These are phyloP conservation scores for Phrixothrix hirtus DNA, from an alignment of 2,888 invertebrate genomes.

Conservation along the genomic window DNA sequence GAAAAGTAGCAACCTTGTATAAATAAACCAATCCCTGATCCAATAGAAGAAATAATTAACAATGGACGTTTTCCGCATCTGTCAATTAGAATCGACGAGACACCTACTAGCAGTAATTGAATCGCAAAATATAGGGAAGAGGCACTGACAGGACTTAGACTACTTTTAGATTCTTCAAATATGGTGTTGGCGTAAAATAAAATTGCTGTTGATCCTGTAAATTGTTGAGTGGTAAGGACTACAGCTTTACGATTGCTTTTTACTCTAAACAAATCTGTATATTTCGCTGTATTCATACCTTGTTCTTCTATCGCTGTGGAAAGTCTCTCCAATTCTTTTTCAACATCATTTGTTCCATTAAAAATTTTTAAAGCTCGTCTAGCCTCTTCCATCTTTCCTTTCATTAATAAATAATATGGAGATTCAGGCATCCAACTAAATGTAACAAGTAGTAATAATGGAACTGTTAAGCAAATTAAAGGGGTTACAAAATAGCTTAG, in stretches of 20 bases:
- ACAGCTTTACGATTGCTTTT: constrained; percentile 64
- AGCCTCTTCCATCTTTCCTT: background rate
- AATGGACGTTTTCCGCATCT: constrained; percentile 65
- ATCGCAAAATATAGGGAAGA: constrained; percentile 61
- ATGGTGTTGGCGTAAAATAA: constrained; percentile 65
- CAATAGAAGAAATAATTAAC: constrained; percentile 58
- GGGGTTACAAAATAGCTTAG: background rate
- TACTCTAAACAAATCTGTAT: constrained; percentile 59
- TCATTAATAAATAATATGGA: constrained; percentile 11
- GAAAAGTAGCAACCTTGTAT: constrained; percentile 52
- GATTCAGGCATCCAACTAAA: constrained; percentile 5
- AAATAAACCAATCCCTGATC: constrained; percentile 49
- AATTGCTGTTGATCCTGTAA: constrained; percentile 64
- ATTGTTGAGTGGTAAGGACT: constrained; percentile 63
- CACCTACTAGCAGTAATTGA: constrained; percentile 60
- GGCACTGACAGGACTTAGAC: constrained; percentile 57
- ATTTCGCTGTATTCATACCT: constrained; percentile 53
- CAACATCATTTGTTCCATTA: background rate
- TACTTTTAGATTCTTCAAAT: constrained; percentile 54
- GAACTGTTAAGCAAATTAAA: constrained; percentile 1
- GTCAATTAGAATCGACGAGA: constrained; percentile 63
- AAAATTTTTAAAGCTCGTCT: background rate
- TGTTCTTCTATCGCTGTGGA: background rate
- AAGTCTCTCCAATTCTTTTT: constrained; percentile 1
- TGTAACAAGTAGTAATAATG: background rate